Base-by-base conservation (phyloP, 2,888 invertebrate genomes). In the Eretmocerus hayati region DNA sequence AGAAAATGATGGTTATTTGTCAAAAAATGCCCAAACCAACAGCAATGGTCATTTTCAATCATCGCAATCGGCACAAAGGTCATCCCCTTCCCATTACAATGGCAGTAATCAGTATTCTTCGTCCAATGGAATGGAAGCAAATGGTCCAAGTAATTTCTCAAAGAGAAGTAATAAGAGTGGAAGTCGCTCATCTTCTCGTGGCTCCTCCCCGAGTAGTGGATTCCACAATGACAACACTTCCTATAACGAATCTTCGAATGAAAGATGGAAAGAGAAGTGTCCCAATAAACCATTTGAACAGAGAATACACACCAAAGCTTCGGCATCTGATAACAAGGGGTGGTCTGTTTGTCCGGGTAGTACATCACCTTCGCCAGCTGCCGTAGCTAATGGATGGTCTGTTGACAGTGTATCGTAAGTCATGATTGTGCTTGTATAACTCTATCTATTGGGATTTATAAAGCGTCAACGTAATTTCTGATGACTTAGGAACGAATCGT, bases 371-470 rank as follows among this genome's bases (percentile, higher is more conserved):
- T 60, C 62, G n/a, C 61, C 63, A 3, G 57, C 58, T n/a, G 49
- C 62, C 5, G 59, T 62, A 11, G 59, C 65, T 2, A 70, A 67
- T 53, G 69, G 68, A 40, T 71, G 71, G 71, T 66, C 62, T 19
- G 65, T 68, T 20, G 70, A 71, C 41, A 67, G 61, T 41, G 43
- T 51, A 44, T 47, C 47, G 50, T 56, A 64, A 64, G 69, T 70
- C 56, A 55, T 59, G 4, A 18, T n/a, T 22, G 18, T 42, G 38
- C 11, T 32, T 8, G 35, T 15, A 32, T 32, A n/a, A 20, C 18
- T 35, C 18, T 41, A 21, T 50, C 46, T 36, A 11, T 6, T 6
- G 13, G 33, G 33, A 26, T 9, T 40, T 37, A 26, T 21, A 30
- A n/a, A n/a, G n/a, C n/a, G n/a, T n/a, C n/a, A n/a, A n/a, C n/a